phyloP scores from a whole-genome alignment of 2,113 vertebrate species.

The Pachyramphus minor region DNA sequence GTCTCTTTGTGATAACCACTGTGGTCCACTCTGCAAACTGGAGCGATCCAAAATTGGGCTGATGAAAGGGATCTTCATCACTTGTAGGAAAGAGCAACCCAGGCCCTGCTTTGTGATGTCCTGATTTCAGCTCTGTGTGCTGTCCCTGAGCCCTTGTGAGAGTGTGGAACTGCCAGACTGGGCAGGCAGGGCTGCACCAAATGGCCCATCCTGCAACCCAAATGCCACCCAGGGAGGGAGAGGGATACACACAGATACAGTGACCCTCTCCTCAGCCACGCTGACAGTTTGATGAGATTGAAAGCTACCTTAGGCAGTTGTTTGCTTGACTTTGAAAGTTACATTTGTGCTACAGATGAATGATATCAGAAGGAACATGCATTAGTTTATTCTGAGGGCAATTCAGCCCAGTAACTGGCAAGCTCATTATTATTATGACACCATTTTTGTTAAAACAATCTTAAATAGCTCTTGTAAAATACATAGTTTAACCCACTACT shows the following conservation, averaged over 20 bases:
- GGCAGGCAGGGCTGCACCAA: not conserved
- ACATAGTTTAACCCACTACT: not conserved
- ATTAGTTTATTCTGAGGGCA: not conserved
- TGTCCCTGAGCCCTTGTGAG: not conserved
- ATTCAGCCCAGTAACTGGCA: not conserved
- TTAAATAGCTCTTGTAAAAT: not conserved
- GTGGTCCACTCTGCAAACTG: not conserved
- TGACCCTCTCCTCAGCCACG: not conserved
- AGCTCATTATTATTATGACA: not conserved
- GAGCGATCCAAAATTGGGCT: accelerated
- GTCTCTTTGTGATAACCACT: not conserved
- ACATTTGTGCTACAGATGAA: not conserved
- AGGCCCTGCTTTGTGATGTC: not conserved
- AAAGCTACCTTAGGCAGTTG: not conserved
- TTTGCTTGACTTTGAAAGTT: not conserved
- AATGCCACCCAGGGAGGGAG: not conserved
- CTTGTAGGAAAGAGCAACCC: not conserved
- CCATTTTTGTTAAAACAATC: not conserved
- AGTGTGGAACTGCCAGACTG: not conserved
- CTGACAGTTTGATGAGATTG: not conserved
- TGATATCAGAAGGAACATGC: not conserved
- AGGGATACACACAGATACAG: accelerated
- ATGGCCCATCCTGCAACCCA: not conserved
- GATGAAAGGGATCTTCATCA: not conserved
- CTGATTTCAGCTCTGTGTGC: not conserved